Evolutionary conservation across 1,140 invertebrate species (phyloP), one percentile per base, ranked within the genome.

Genomic region (Bacillus rossius): DNA sequence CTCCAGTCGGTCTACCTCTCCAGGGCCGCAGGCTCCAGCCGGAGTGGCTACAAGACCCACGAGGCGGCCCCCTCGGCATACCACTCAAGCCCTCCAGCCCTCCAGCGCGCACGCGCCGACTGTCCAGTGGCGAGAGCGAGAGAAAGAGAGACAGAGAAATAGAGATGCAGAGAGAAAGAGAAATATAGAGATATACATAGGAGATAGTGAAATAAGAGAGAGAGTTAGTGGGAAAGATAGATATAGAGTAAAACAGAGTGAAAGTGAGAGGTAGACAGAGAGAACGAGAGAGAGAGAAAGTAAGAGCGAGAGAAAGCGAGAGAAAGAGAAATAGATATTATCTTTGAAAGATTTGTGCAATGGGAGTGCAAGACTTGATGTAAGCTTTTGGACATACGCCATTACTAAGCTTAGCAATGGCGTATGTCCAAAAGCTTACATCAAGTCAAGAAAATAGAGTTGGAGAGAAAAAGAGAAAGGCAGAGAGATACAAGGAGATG

Each of bases 391-490:
- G n/a, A n/a, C n/a, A n/a, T n/a, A n/a, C n/a, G n/a, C n/a, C n/a
- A n/a, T n/a, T n/a, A n/a, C n/a, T n/a, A n/a, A n/a, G n/a, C n/a
- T n/a, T n/a, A n/a, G n/a, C n/a, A n/a, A n/a, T n/a, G n/a, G n/a
- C n/a, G n/a, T n/a, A n/a, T n/a, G n/a, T n/a, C n/a, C n/a, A n/a
- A n/a, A n/a, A n/a, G n/a, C n/a, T n/a, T n/a, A n/a, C n/a, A n/a
- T n/a, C n/a, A n/a, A n/a, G n/a, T n/a, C n/a, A n/a, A n/a, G n/a
- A n/a, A 51, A 51, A 8, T 22, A 51, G 8, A 1, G 17, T 13
- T 8, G 17, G 49, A 51, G 23, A 51, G 4, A 50, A 26, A 50
- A n/a, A 50, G 3, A 41, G 49, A 51, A 29, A 51, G 49, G 1
- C 10, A 51, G 8, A 51, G 2, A 51, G 17, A 34, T 13, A 37